phyloP scores from a whole-genome alignment of 2,113 vertebrate species.

The Plectropomus leopardus region DNA sequence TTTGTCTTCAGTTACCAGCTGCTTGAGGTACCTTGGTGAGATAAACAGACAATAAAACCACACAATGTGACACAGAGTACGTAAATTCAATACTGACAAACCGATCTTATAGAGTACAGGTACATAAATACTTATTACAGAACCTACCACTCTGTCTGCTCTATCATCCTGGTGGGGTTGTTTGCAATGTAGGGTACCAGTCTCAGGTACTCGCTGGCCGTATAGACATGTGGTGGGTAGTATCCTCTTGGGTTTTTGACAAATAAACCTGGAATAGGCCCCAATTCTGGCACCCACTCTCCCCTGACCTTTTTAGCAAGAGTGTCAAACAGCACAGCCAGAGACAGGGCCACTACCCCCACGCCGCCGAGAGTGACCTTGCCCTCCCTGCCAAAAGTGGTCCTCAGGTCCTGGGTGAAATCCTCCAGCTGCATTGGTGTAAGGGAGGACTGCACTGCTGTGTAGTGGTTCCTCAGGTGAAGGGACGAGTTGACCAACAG shows the following conservation, averaged over 20 bases:
- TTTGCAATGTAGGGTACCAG: constrained; percentile 54
- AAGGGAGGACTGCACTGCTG: constrained; percentile 41
- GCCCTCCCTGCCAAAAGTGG: constrained; percentile 48
- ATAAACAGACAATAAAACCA: not conserved
- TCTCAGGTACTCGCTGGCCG: constrained; percentile 44
- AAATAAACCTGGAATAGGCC: constrained; percentile 42
- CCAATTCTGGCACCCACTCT: constrained; percentile 20
- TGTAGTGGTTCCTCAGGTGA: constrained; percentile 45
- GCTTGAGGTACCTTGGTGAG: not conserved
- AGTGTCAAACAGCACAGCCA: constrained; percentile 60
- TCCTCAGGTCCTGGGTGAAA: constrained; percentile 54
- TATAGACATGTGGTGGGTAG: constrained; percentile 16
- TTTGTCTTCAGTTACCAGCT: not conserved
- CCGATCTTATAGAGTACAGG: not conserved
- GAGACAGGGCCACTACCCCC: constrained; percentile 58
- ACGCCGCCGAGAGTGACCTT: constrained; percentile 42
- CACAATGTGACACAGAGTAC: not conserved
- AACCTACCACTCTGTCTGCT: constrained; percentile 48
- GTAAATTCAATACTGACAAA: not conserved
- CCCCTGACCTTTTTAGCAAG: constrained; percentile 45
- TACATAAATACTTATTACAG: not conserved
- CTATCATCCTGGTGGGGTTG: constrained; percentile 52
- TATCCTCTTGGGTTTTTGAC: not conserved
- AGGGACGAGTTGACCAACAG: constrained; percentile 28
- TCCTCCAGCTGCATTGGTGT: constrained; percentile 45